phyloP scores from a whole-genome alignment of 1,140 invertebrate genomes.

The Polypedilum pembai region DNA sequence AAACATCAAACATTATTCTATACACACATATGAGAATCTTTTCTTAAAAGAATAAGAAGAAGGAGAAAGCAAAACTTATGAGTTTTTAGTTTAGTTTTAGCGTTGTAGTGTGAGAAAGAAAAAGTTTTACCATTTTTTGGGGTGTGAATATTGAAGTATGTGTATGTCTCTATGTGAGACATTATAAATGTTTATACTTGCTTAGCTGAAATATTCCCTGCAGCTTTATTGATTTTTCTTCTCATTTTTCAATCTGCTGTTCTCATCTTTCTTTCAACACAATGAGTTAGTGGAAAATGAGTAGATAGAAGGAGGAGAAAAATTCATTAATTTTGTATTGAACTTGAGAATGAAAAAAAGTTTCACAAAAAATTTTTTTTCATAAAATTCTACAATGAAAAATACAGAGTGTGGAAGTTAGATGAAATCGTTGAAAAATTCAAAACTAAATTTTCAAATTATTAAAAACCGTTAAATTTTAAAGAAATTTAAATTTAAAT shows the following conservation, averaged over 20 bases:
- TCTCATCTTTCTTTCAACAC: neutral
- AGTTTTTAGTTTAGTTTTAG: no score
- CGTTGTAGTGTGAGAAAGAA: neutral
- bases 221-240: neutral
- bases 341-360: no score
- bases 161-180: neutral
- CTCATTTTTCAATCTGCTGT: conserved; percentile 1
- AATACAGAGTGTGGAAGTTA: no score
- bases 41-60: neutral
- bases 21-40: conserved; percentile 9
- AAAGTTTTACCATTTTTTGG: neutral
- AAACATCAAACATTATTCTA: conserved; percentile 19
- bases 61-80: neutral
- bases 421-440: no score
- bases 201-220: conserved; percentile 10
- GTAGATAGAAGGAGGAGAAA: no score
- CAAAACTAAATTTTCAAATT: no score
- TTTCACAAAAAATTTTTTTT: no score
- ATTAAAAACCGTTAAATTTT: no score
- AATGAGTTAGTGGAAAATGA: no score
- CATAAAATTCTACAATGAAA: no score
- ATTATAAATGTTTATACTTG: neutral
- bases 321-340: no score
- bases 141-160: neutral
- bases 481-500: no score